These are phyloP conservation scores for Trematomus bernacchii DNA, from an alignment of 2,797 vertebrate species.

Conservation along the genomic window DNA sequence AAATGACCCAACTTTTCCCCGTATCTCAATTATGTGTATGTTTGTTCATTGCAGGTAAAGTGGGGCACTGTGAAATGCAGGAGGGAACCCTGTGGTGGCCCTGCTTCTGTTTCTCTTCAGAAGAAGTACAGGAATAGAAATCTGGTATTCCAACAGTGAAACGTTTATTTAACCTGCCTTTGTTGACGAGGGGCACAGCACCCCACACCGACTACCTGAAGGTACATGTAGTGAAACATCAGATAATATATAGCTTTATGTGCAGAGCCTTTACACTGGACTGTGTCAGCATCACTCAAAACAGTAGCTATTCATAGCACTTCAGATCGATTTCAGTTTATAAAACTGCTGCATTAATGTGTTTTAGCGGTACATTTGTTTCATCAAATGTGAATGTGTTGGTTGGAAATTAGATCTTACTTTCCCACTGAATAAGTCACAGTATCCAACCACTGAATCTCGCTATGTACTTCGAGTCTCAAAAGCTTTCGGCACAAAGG, in stretches of 20 bases:
- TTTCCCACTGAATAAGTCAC: not conserved
- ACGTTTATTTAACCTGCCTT: too few relatives aligned
- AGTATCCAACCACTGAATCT: constrained; percentile 14
- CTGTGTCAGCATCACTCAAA: not conserved
- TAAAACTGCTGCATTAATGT: not conserved
- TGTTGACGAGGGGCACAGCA: not conserved
- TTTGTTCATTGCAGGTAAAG: not conserved
- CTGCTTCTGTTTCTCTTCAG: not conserved
- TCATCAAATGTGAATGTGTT: not conserved
- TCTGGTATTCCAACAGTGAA: not conserved
- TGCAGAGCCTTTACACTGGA: not conserved
- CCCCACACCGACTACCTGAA: not conserved
- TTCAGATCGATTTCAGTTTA: not conserved
- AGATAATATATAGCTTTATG: not conserved
- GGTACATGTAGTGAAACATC: not conserved
- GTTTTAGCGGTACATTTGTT: not conserved
- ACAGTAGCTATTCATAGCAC: not conserved
- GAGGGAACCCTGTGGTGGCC: not conserved
- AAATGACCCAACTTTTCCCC: not conserved
- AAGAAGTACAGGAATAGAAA: constrained; percentile 2
- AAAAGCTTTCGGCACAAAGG: constrained; percentile 26
- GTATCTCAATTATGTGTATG: not conserved
- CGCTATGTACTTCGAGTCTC: constrained; percentile 36
- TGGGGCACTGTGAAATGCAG: not conserved
- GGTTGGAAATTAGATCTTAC: not conserved